Percentiles rank a stretch among this genome's conserved stretches.
phyloP scores from a whole-genome alignment of 2,888 invertebrate species.

The Belgica antarctica region DNA sequence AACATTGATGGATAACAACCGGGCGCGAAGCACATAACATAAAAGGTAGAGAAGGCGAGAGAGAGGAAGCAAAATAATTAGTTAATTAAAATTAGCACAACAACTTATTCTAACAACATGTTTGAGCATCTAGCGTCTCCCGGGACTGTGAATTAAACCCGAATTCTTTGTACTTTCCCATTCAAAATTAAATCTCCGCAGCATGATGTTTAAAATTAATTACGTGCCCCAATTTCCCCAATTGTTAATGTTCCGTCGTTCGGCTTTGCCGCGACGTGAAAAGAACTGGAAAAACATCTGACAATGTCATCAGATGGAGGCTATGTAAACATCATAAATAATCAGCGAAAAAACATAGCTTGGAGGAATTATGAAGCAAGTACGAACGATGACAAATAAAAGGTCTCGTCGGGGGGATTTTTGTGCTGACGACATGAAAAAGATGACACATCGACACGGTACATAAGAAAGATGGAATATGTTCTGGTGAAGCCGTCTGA shows the following conservation, averaged over 20 bases:
- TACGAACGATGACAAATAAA: background rate
- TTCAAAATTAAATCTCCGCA: background rate
- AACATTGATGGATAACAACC: slow-evolving; percentile 34
- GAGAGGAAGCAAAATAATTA: slow-evolving; percentile 31
- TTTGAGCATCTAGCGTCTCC: background rate
- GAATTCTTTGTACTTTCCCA: too few relatives aligned
- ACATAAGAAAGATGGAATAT: background rate
- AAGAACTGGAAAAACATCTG: background rate
- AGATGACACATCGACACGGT: background rate
- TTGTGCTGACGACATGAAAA: background rate
- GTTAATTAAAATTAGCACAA: slow-evolving; percentile 34
- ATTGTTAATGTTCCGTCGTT: slow-evolving; percentile 2
- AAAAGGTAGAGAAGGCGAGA: background rate
- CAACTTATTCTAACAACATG: background rate
- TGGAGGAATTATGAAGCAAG: too few relatives aligned
- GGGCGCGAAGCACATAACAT: slow-evolving; percentile 31
- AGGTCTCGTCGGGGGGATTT: background rate
- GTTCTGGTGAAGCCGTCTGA: too few relatives aligned
- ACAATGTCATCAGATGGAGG: background rate
- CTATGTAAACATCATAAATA: slow-evolving; percentile 31
- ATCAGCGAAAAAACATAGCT: slow-evolving; percentile 12
- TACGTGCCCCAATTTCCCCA: slow-evolving; percentile 9
- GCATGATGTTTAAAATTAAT: slow-evolving; percentile 12
- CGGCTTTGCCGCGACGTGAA: background rate
- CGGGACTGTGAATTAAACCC: background rate